Percentiles rank a stretch among this genome's conserved stretches.
These are phyloP conservation scores for Drosophila malerkotliana DNA, from an alignment of 1,140 invertebrate species.

Conservation along the genomic window DNA sequence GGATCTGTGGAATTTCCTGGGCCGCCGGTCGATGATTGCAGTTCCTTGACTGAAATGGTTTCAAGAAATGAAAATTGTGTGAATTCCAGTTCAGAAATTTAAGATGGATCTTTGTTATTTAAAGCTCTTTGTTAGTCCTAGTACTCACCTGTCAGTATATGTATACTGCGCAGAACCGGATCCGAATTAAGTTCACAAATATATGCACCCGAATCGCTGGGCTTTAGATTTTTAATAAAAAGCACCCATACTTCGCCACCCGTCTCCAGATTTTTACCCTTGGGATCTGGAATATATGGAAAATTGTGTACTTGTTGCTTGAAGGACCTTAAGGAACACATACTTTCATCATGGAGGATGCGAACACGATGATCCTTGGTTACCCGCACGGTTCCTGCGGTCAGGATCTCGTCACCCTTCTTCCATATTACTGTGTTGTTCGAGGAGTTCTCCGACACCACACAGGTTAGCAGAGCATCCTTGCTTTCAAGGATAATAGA, in stretches of 20 bases:
- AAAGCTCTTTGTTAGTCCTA: no score
- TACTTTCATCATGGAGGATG: constrained; percentile 90
- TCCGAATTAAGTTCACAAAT: constrained; percentile 93
- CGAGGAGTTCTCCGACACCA: constrained; percentile 88
- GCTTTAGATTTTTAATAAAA: constrained; percentile 88
- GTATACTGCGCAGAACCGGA: constrained; percentile 90
- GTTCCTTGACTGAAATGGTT: constrained; percentile 61
- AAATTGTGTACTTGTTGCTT: background rate
- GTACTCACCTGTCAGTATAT: constrained; percentile 88
- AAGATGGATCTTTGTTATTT: background rate
- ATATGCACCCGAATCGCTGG: constrained; percentile 90
- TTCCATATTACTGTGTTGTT: constrained; percentile 89
- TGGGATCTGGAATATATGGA: constrained; percentile 82
- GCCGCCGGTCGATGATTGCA: constrained; percentile 81
- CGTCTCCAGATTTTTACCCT: constrained; percentile 83
- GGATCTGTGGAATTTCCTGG: constrained; percentile 47
- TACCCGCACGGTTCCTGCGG: constrained; percentile 89
- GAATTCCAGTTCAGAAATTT: background rate
- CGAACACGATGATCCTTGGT: constrained; percentile 88
- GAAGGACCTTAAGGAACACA: constrained; percentile 32
- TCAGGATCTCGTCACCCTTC: constrained; percentile 89
- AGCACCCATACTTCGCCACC: constrained; percentile 93
- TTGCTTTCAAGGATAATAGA: constrained; percentile 87
- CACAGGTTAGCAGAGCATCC: constrained; percentile 90
- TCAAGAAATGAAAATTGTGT: constrained; percentile 6